Evolutionary conservation across 2,113 vertebrate genomes (phyloP), one percentile per base, ranked within the genome.

Genomic region (Calcarius ornatus): DNA sequence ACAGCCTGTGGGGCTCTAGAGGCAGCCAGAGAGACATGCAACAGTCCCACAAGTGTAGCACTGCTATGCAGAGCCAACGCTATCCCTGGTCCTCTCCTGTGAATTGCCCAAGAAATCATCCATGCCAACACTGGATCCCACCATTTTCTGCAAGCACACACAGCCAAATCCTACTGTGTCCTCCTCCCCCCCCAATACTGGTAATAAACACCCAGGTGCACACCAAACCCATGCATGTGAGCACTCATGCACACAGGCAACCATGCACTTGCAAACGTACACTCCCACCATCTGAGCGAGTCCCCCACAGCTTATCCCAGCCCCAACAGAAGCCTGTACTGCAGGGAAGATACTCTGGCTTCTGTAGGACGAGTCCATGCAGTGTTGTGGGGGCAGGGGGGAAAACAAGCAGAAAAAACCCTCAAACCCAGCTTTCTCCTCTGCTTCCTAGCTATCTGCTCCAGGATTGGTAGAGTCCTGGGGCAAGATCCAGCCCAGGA

Each of bases 201-300:
- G 38, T 69, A 83, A 86, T 12, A 1, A 89, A 93, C 40, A 16
- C 77, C 68, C 86, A 97, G 71, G 18, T 88, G 88, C 88, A 93
- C 86, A 89, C 82, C 61, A 75, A 90, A 93, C n/a, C 93, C 95
- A 94, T 92, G 88, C 92, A 95, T 81, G 56, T 78, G 66, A 90
- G 84, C 83, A 86, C 76, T 87, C 90, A 88, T 92, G 87, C 96
- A 94, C 93, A 79, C 66, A 90, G 61, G 30, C 83, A 89, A 86
- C 93, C 95, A 95, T 94, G 92, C 95, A 96, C 82, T 95, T 94
- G 86, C 92, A 92, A 93, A 94, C 28, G 2, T 70, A 90, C 45
- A 57, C 69, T 93, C 80, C 76, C 56, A 63, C 60, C 79, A 56
- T 66, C 93, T 88, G 75, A 77, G 47, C 66, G 81, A 90, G 60